Conservation (phyloP, 2,888 invertebrate genomes). For the Leptothorax acervorum region DNA sequence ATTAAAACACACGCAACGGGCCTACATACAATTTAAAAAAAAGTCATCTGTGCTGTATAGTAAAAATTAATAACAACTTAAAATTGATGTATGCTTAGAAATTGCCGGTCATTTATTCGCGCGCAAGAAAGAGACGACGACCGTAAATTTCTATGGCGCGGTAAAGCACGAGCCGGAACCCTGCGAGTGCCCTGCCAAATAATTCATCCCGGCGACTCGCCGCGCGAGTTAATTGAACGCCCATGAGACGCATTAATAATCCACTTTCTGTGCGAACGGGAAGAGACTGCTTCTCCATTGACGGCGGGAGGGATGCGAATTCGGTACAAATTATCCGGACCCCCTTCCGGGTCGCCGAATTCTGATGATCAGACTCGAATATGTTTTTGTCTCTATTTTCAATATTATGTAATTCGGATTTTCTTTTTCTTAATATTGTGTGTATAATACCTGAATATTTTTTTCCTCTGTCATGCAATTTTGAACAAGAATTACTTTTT, state of each 20-base stretch:
- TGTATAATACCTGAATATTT: neutral
- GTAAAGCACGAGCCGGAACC: conserved; percentile 49
- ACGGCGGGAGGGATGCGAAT: neutral
- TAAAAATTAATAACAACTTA: conserved; percentile 3
- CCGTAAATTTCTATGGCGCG: conserved; percentile 63
- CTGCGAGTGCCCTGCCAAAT: conserved; percentile 46
- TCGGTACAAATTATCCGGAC: neutral
- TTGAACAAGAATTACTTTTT: neutral
- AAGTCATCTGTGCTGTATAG: neutral
- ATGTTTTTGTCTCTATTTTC: neutral
- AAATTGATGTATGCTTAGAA: neutral
- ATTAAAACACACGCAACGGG: neutral
- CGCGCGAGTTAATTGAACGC: conserved; percentile 61
- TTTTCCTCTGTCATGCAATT: neutral
- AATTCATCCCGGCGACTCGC: conserved; percentile 61
- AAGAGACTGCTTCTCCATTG: neutral
- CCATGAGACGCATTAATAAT: conserved; percentile 68
- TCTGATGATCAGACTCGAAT: neutral
- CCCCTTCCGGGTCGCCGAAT: neutral
- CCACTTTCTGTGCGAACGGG: conserved; percentile 25
- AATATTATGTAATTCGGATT: neutral
- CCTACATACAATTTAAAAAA: neutral
- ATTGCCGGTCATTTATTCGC: conserved; percentile 47
- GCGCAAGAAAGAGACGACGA: conserved; percentile 35
- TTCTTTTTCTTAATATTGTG: neutral